Base-by-base conservation (phyloP, 2,888 invertebrate genomes). In the Fragum fragum region DNA sequence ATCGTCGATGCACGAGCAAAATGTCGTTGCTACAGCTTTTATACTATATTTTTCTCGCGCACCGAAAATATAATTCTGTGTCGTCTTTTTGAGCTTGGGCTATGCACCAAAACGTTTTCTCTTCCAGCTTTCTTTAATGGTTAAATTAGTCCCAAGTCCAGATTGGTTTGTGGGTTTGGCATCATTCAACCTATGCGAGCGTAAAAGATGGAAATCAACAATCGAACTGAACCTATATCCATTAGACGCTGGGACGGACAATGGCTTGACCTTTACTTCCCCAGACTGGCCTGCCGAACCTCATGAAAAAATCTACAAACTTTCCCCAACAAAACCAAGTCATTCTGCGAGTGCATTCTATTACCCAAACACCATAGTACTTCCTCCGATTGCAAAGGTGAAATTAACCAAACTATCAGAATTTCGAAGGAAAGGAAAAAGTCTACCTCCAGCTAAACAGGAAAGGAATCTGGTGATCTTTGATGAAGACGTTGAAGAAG, bases 201-300 rank as follows among this genome's bases (percentile, higher is more conserved):
- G 97, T 90, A 98, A 98, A 28, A 97, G 97, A 92, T 99, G 98
- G 98, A 96, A 98, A 87, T 97, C 98, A 94, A 97, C 97, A 87
- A 97, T 98, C 79, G 97, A 97, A 73, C 96, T 98, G 83, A 98
- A 98, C 96, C 97, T 98, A 95, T 97, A 97, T 94, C 98, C 98
- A 0, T 95, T 98, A 90, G 98, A 98, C 95, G 98, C 98, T 18
- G 98, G 98, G 72, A 98, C 98, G 59, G 98, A 98, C 95, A 97
- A 98, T 95, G 98, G 98, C 3, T 97, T 98, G 95, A 98, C 98
- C 73, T 99, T 98, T 95, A 98, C 98, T 23, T 97, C 98, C n/a
- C 98, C 98, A 70, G 98, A 98, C 95, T 98, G 98, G 98, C 97
- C 97, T 73, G 98, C 98, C 26, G 97, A 97, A 70, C 98, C 98